A percentile compares a stretch with the other conserved stretches of the same genome.
phyloP scores from a whole-genome alignment of 2,888 invertebrate genomes.

The Amphiduros pacificus region DNA sequence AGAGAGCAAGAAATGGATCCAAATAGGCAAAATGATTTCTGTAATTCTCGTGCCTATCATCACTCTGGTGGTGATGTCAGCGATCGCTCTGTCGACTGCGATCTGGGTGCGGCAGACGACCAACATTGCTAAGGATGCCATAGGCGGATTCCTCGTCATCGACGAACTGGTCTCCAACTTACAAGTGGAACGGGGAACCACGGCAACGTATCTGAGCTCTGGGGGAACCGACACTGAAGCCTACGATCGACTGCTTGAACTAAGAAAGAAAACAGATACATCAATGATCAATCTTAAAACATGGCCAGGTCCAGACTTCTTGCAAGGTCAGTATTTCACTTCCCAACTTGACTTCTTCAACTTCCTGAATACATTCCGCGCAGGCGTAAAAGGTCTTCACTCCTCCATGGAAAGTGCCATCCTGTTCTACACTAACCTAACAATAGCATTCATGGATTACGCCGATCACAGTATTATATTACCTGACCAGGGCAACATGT shows the following conservation, averaged over 20 bases:
- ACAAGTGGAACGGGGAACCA: constrained; percentile 26
- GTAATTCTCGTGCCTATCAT: constrained; percentile 22
- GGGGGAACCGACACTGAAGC: constrained; percentile 12
- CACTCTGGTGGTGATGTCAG: constrained; percentile 13
- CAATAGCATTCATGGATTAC: constrained; percentile 8
- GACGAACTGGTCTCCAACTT: constrained; percentile 18
- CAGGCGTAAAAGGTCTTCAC: background rate
- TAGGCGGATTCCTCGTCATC: constrained; percentile 4
- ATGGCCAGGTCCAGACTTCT: background rate
- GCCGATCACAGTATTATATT: constrained; percentile 4
- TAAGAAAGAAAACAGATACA: background rate
- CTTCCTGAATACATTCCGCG: background rate
- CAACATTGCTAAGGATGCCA: constrained; percentile 1
- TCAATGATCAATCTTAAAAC: background rate
- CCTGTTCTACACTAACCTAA: constrained; percentile 23
- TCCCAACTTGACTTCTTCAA: no score
- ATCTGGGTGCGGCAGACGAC: background rate
- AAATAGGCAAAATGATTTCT: constrained; percentile 18
- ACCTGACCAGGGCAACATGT: constrained; percentile 15
- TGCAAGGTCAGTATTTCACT: no score
- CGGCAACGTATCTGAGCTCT: constrained; percentile 22
- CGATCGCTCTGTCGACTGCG: constrained; percentile 6
- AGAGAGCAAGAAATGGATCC: constrained; percentile 1
- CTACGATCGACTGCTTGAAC: constrained; percentile 1
- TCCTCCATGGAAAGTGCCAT: constrained; percentile 11